Percentiles rank a stretch among this genome's conserved stretches.
phyloP scores from a whole-genome alignment of 2,888 invertebrate species.

The Drosophila mulleri region DNA sequence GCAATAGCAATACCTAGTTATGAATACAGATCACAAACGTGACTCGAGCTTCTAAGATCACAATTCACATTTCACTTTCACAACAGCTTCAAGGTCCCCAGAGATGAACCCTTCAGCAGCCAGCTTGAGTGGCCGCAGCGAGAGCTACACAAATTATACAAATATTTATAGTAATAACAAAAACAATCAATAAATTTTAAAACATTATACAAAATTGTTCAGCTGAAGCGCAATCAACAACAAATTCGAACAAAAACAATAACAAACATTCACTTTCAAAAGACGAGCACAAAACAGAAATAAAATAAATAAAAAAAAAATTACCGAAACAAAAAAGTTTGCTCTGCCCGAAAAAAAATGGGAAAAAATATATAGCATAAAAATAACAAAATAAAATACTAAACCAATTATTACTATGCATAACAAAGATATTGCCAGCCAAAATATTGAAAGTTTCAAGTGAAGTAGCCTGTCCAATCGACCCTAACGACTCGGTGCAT shows the following conservation, averaged over 20 bases:
- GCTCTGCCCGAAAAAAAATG: conserved; percentile 21
- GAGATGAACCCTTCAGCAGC: conserved; percentile 39
- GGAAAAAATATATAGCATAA: neutral
- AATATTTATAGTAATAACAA: conserved; percentile 65
- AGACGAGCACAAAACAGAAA: conserved; percentile 16
- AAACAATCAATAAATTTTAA: conserved; percentile 69
- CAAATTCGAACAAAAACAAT: conserved; percentile 49
- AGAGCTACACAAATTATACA: conserved; percentile 46
- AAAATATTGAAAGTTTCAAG: conserved; percentile 59
- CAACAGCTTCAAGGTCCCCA: conserved; percentile 16
- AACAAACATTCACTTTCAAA: conserved; percentile 63
- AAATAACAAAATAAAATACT: conserved; percentile 20
- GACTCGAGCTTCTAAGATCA: conserved; percentile 12
- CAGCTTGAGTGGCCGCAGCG: conserved; percentile 28
- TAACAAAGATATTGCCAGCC: conserved; percentile 62
- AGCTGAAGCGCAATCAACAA: conserved; percentile 66
- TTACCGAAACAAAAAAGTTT: conserved; percentile 25
- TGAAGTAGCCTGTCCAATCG: conserved; percentile 51
- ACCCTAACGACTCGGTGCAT: conserved; percentile 18
- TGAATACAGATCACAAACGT: conserved; percentile 32
- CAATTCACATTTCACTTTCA: conserved; percentile 48
- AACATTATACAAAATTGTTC: conserved; percentile 66
- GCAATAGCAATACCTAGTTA: conserved; percentile 33
- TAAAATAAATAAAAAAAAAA: neutral
- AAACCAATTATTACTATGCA: conserved; percentile 55